Evolutionary conservation across 2,888 invertebrate genomes (phyloP).

Genomic region (Deilephila elpenor): DNA sequence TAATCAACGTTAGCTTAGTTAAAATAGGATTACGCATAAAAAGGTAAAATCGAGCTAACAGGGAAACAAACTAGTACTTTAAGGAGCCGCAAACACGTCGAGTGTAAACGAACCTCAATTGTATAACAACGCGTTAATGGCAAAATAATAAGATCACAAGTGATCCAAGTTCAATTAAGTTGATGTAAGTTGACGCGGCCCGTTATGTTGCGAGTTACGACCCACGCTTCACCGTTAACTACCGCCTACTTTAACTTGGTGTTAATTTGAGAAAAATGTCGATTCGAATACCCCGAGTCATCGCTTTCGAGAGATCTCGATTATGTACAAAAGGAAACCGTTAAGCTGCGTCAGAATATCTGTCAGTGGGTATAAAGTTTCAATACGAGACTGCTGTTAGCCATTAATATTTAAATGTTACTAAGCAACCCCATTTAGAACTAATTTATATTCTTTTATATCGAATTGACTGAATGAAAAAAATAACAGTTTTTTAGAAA

Average conservation of each 20-base stretch:
- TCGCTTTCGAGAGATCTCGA: not conserved
- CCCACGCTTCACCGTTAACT: conserved; percentile 4
- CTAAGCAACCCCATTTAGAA: no score
- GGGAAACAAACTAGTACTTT: not conserved
- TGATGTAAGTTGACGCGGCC: conserved; percentile 24
- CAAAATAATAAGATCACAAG: not conserved
- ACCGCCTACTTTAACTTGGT: conserved; percentile 15
- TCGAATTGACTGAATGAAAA: no score
- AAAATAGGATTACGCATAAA: no score
- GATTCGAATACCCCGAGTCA: not conserved
- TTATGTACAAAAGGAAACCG: not conserved
- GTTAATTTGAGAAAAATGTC: conserved; percentile 10
- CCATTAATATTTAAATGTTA: no score
- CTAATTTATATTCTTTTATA: no score
- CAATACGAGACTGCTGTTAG: no score
- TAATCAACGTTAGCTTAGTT: no score
- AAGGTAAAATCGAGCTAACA: no score
- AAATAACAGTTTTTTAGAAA: no score
- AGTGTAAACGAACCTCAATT: not conserved
- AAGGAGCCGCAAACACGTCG: not conserved
- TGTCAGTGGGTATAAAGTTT: no score
- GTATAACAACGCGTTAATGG: not conserved
- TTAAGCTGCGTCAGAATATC: not conserved
- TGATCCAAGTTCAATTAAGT: conserved; percentile 17
- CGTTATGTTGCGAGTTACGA: conserved; percentile 25